Conservation (phyloP, 2,113 vertebrate genomes). For the Puntigrus tetrazona region DNA sequence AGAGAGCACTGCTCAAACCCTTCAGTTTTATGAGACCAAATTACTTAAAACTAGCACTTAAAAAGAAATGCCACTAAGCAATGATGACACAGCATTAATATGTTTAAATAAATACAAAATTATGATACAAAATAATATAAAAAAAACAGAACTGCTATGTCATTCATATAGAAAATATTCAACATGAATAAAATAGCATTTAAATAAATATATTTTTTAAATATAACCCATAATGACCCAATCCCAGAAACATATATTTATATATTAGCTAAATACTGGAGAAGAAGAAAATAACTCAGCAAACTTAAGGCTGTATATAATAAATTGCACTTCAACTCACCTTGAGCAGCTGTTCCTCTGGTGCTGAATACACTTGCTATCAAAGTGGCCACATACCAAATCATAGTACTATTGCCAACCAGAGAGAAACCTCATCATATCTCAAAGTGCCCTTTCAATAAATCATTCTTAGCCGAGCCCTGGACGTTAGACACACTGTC, state of each 20-base stretch:
- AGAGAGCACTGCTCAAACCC: slow-evolving; percentile 1
- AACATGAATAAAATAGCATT: not conserved
- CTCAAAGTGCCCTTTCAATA: slow-evolving; percentile 84
- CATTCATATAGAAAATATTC: not conserved
- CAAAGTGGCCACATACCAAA: slow-evolving; percentile 97
- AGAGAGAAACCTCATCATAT: slow-evolving; percentile 80
- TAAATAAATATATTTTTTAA: not conserved
- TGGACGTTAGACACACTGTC: slow-evolving; percentile 66
- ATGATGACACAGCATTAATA: slow-evolving; percentile 1
- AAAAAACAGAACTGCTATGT: not conserved
- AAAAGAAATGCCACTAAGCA: not conserved
- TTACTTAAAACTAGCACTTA: not conserved
- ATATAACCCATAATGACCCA: not conserved
- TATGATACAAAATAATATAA: not conserved
- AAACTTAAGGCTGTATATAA: slow-evolving; percentile 50
- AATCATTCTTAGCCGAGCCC: slow-evolving; percentile 75
- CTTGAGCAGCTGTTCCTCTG: slow-evolving; percentile 94
- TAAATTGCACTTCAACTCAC: slow-evolving; percentile 89
- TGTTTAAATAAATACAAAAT: not conserved
- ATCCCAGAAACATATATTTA: not conserved
- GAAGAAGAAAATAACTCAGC: not conserved
- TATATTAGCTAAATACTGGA: not conserved
- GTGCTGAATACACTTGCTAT: slow-evolving; percentile 98
- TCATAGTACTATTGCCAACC: slow-evolving; percentile 87
- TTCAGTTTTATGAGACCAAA: not conserved